Percentiles rank a stretch among this genome's conserved stretches.
These are phyloP conservation scores for Drosophila diplacantha DNA, from an alignment of 2,888 invertebrate species.

Conservation along the genomic window DNA sequence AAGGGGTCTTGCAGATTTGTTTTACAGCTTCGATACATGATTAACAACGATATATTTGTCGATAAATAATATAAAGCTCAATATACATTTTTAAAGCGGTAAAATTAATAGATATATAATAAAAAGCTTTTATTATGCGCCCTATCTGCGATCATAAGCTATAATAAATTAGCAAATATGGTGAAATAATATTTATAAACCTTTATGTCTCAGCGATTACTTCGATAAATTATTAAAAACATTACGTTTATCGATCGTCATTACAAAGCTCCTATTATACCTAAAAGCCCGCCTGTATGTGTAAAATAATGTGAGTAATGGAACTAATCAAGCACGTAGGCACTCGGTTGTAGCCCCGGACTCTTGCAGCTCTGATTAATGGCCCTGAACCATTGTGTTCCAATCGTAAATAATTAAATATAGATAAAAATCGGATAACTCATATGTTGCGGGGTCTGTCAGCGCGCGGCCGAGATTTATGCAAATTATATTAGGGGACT, in stretches of 20 bases:
- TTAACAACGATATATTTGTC: background rate
- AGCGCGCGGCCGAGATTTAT: constrained; percentile 52
- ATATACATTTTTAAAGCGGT: background rate
- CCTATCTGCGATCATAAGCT: too few relatives aligned
- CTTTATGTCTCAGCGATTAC: background rate
- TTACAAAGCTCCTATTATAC: background rate
- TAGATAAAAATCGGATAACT: constrained; percentile 70
- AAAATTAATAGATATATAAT: background rate
- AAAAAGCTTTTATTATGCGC: background rate
- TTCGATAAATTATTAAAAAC: background rate
- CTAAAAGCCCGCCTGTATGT: background rate
- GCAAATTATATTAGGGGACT: constrained; percentile 49
- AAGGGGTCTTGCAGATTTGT: background rate
- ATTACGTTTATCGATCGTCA: background rate
- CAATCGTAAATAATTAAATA: constrained; percentile 69
- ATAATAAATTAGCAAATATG: background rate
- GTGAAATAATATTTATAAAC: background rate
- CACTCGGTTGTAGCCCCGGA: constrained; percentile 37
- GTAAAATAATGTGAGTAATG: constrained; percentile 52
- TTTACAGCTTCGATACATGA: background rate
- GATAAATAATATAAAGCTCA: background rate
- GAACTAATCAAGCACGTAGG: constrained; percentile 56
- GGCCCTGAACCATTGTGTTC: constrained; percentile 66
- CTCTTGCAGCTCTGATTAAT: constrained; percentile 61
- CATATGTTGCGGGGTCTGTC: constrained; percentile 56